These are phyloP conservation scores for Catalaphyllia jardinei DNA, from an alignment of 64 coral and sea anemone genomes.

Conservation along the genomic window DNA sequence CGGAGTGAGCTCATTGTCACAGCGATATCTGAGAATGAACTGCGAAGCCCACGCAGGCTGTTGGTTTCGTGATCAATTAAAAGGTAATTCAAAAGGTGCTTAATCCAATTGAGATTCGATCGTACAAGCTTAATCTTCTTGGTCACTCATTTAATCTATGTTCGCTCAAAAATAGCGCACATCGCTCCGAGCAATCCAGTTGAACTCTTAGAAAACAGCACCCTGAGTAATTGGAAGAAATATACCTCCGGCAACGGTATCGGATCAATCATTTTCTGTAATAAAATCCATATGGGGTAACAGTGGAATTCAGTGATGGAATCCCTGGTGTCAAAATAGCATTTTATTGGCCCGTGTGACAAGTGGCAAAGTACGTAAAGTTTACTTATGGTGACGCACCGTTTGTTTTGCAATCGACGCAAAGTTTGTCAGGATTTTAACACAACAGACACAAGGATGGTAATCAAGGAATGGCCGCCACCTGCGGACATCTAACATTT, in stretches of 20 bases:
- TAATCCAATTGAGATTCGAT: slow-evolving; percentile 15
- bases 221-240: background rate
- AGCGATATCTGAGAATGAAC: background rate
- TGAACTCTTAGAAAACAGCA: background rate
- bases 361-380: background rate
- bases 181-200: background rate
- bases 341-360: slow-evolving; percentile 12
- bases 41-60: background rate
- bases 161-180: background rate
- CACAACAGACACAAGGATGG: background rate
- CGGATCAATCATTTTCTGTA: background rate
- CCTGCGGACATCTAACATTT: background rate
- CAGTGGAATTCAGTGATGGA: background rate
- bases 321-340: background rate
- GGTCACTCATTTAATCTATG: background rate
- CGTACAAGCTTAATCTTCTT: background rate
- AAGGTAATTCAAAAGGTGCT: slow-evolving; percentile 26
- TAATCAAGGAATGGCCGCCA: background rate
- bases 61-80: background rate
- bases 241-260: background rate
- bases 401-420: slow-evolving; percentile 23
- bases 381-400: background rate
- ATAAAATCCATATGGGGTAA: background rate
- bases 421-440: background rate
- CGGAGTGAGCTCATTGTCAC: background rate